phyloP scores from a whole-genome alignment of 2,888 invertebrate species.

The Calameuta filiformis region DNA sequence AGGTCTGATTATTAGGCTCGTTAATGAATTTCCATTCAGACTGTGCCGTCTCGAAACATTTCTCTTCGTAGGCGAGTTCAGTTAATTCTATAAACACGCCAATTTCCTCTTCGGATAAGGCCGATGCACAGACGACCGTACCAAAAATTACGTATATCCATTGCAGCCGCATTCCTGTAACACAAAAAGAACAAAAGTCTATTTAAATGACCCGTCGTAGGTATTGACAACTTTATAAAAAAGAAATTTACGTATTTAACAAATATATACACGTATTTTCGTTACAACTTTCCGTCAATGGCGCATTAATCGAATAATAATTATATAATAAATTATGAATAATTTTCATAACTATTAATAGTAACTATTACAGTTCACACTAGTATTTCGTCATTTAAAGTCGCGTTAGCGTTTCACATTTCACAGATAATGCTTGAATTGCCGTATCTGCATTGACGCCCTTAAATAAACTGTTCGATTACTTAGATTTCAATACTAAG shows the following conservation, averaged over 20 bases:
- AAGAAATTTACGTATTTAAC: background rate
- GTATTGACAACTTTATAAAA: background rate
- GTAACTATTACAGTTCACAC: background rate
- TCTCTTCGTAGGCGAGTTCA: constrained; percentile 53
- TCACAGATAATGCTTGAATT: background rate
- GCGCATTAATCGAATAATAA: background rate
- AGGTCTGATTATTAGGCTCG: constrained; percentile 38
- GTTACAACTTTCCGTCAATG: background rate
- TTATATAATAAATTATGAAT: background rate
- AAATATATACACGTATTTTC: background rate
- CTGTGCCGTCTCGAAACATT: constrained; percentile 41
- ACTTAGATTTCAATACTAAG: no score
- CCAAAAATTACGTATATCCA: constrained; percentile 33
- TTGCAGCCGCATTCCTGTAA: constrained; percentile 35
- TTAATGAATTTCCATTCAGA: constrained; percentile 51
- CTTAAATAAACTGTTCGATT: background rate
- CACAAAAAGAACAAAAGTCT: constrained; percentile 10
- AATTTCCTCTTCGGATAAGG: constrained; percentile 20
- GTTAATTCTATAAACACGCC: constrained; percentile 39
- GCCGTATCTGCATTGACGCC: background rate
- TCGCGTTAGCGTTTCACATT: no score
- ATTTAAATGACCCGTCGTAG: background rate
- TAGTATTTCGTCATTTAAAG: background rate
- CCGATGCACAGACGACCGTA: constrained; percentile 23
- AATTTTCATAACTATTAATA: background rate